phyloP scores from a whole-genome alignment of 2,888 invertebrate species.

The Aleiodes alternator region DNA sequence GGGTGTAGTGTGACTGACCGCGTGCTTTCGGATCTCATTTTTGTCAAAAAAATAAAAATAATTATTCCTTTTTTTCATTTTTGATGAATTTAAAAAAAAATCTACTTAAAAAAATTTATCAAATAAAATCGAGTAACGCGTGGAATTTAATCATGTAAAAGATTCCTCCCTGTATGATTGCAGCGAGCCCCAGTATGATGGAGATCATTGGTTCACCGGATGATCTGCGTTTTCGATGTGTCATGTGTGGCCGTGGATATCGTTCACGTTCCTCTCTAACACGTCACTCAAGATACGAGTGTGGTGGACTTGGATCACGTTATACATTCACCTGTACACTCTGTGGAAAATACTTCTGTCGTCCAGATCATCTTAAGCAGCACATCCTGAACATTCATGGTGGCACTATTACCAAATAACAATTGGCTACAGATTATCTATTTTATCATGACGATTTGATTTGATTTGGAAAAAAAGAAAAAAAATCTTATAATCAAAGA shows the following conservation, averaged over 20 bases:
- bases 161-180: conserved; percentile 67
- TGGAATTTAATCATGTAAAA: conserved; percentile 50
- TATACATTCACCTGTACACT: conserved; percentile 75
- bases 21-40: conserved; percentile 26
- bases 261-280: conserved; percentile 72
- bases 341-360: conserved; percentile 74
- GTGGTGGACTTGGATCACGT: conserved; percentile 72
- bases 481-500: conserved; percentile 43
- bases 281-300: conserved; percentile 74
- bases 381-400: conserved; percentile 75
- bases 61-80: conserved; percentile 16
- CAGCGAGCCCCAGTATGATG: conserved; percentile 68
- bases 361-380: conserved; percentile 75
- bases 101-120: neutral
- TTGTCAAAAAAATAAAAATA: conserved; percentile 5
- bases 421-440: neutral
- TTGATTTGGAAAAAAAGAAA: conserved; percentile 23
- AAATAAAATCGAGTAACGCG: conserved; percentile 32
- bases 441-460: neutral
- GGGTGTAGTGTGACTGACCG: conserved; percentile 32
- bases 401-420: conserved; percentile 51
- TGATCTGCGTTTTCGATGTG: conserved; percentile 71
- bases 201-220: conserved; percentile 62
- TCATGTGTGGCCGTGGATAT: conserved; percentile 74
- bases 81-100: conserved; percentile 52